Conservation (phyloP, 2,888 invertebrate genomes). For the Apotomis capreana region DNA sequence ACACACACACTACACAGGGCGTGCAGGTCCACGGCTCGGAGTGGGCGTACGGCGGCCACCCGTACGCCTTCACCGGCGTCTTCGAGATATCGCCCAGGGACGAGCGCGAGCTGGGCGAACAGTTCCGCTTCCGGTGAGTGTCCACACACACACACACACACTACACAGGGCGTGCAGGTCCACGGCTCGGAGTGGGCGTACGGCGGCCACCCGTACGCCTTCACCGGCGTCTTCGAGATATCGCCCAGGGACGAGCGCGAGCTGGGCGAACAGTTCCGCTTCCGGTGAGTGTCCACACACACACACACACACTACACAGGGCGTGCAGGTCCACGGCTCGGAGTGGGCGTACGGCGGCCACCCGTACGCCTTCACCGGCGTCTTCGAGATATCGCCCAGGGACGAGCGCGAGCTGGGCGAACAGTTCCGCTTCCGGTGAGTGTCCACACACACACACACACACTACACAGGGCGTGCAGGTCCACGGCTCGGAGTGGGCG, state of each 20-base stretch:
- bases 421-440: conserved; percentile 97
- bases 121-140: conserved; percentile 96
- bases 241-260: conserved; percentile 97
- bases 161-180: too few species aligned
- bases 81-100: conserved; percentile 98
- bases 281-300: conserved; percentile 85
- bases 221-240: conserved; percentile 99
- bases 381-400: conserved; percentile 97
- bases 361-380: conserved; percentile 97
- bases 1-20: too few species aligned
- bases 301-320: conserved; percentile 95
- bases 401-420: conserved; percentile 98
- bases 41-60: conserved; percentile 93
- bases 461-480: conserved; percentile 99
- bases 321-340: conserved; percentile 95
- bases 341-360: conserved; percentile 92
- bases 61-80: conserved; percentile 97
- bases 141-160: too few species aligned
- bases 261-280: conserved; percentile 98
- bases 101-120: conserved; percentile 97
- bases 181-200: conserved; percentile 54
- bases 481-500: conserved; percentile 90
- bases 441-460: too few species aligned
- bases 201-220: conserved; percentile 96
- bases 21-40: conserved; percentile 92